Evolutionary conservation across 2,113 vertebrate genomes (phyloP).

Genomic region (Planiliza haematocheilus): DNA sequence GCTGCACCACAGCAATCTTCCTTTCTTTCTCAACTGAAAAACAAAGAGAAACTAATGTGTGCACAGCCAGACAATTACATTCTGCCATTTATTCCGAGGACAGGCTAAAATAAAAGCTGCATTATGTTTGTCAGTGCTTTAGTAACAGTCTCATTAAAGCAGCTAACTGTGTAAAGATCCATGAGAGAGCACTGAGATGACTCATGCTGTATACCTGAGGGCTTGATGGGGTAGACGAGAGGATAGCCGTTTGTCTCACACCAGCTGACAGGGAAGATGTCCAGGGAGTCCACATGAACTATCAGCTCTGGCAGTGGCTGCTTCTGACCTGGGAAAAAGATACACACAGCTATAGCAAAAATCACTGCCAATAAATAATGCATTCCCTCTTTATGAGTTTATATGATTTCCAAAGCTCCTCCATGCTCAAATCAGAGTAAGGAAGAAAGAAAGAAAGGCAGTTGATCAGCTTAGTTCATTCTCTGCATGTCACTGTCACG

Average conservation of each 20-base stretch:
- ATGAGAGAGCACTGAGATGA: neutral
- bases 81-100: neutral
- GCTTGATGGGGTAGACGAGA: conserved; percentile 90
- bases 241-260: conserved; percentile 98
- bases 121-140: neutral
- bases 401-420: no score
- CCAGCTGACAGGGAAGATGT: conserved; percentile 98
- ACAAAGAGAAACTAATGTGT: conserved; percentile 25
- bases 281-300: conserved; percentile 93
- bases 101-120: neutral
- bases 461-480: no score
- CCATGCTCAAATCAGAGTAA: no score
- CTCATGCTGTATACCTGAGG: conserved; percentile 82
- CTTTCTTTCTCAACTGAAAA: conserved; percentile 90
- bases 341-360: neutral
- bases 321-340: conserved; percentile 87
- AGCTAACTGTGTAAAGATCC: neutral
- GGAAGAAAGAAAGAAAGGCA: neutral
- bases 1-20: conserved; percentile 94
- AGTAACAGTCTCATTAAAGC: neutral
- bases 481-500: no score
- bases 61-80: neutral
- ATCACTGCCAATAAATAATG: neutral
- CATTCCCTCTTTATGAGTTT: no score
- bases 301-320: conserved; percentile 92